These are phyloP conservation scores for Oenanthe oenanthe DNA, from an alignment of 2,113 vertebrate species.

Conservation along the genomic window DNA sequence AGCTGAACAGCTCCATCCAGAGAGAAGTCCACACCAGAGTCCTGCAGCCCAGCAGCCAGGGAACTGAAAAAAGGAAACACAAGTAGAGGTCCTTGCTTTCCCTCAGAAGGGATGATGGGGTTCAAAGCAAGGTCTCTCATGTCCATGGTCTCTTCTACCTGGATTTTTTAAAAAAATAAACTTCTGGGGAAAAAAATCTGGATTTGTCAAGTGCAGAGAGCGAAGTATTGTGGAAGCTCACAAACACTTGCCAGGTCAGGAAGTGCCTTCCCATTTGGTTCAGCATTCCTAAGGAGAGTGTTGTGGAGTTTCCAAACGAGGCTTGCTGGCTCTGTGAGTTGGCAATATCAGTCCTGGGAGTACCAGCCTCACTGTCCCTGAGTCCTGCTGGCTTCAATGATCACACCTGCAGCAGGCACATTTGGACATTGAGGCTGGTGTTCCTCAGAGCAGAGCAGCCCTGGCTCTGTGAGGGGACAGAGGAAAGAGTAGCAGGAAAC, in stretches of 20 bases:
- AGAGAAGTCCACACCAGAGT: not conserved
- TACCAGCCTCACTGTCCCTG: fast-evolving
- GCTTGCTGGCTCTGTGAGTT: not conserved
- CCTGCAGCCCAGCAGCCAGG: not conserved
- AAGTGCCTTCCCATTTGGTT: not conserved
- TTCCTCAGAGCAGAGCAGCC: not conserved
- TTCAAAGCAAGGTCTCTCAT: not conserved
- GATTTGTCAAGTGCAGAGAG: not conserved
- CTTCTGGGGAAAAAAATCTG: not conserved
- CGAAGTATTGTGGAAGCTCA: not conserved
- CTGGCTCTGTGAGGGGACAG: fast-evolving
- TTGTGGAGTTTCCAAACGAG: not conserved
- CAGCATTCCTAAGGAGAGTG: fast-evolving
- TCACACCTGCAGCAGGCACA: fast-evolving
- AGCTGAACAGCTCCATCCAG: slow-evolving; percentile 51
- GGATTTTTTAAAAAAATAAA: not conserved
- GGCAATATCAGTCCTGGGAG: not conserved
- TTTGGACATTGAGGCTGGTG: not conserved
- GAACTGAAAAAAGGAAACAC: not conserved
- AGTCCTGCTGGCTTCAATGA: not conserved
- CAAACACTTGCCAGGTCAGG: not conserved
- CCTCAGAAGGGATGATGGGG: not conserved
- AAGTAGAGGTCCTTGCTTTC: not conserved
- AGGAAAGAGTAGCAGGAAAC: fast-evolving
- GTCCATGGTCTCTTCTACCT: not conserved